A percentile compares a stretch with the other conserved stretches of the same genome.
Evolutionary conservation across 2,888 invertebrate genomes (phyloP).

Genomic region (Odontothrips loti): DNA sequence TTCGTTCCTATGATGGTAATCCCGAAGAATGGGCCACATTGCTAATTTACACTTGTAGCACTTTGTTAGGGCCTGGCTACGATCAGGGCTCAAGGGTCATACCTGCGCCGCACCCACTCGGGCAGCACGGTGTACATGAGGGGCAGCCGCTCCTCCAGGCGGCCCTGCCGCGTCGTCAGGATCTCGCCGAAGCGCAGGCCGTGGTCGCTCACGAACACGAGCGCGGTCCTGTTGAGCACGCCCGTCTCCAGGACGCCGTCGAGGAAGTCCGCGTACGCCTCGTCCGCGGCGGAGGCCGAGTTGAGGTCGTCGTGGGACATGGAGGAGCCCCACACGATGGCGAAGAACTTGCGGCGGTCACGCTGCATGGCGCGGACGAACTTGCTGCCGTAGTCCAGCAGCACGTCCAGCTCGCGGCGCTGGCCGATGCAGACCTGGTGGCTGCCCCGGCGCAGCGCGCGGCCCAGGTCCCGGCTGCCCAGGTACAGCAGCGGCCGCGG

Average conservation of each 20-base stretch:
- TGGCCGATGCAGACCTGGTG: slow-evolving; percentile 66
- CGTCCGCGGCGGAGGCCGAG: slow-evolving; percentile 69
- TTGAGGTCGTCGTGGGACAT: slow-evolving; percentile 82
- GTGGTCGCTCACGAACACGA: slow-evolving; percentile 79
- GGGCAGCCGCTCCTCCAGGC: slow-evolving; percentile 83
- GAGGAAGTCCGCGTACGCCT: slow-evolving; percentile 56
- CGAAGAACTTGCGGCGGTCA: slow-evolving; percentile 61
- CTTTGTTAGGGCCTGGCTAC: neutral
- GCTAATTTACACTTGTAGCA: too few species aligned
- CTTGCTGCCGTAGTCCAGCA: slow-evolving; percentile 66
- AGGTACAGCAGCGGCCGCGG: slow-evolving; percentile 57
- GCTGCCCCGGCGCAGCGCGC: slow-evolving; percentile 57
- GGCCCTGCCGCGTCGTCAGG: slow-evolving; percentile 75
- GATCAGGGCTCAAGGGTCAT: neutral
- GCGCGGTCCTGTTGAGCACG: slow-evolving; percentile 61
- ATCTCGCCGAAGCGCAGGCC: slow-evolving; percentile 84
- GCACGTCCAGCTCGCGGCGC: slow-evolving; percentile 62
- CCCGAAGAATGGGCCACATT: too few species aligned
- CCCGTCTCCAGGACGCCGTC: slow-evolving; percentile 44
- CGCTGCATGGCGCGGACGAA: slow-evolving; percentile 57
- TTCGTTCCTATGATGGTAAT: neutral
- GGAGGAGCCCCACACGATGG: slow-evolving; percentile 78
- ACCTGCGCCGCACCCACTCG: slow-evolving; percentile 58
- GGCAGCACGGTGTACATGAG: slow-evolving; percentile 69
- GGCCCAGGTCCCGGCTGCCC: slow-evolving; percentile 54